These are phyloP conservation scores for Psettodes erumei DNA, from an alignment of 2,113 vertebrate genomes.

Conservation along the genomic window DNA sequence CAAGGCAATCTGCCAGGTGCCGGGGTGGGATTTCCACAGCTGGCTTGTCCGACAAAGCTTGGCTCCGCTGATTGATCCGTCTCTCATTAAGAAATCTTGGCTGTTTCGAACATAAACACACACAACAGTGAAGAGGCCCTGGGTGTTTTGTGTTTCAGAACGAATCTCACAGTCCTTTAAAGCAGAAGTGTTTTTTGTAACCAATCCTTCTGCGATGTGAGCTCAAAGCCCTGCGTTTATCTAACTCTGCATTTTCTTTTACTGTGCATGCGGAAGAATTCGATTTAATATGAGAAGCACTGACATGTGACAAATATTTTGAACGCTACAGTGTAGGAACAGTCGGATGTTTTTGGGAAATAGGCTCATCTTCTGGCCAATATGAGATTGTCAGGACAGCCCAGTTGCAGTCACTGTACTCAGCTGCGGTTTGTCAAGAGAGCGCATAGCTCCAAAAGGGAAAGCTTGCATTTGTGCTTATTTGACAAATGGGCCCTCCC, in stretches of 20 bases:
- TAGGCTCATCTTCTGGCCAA: no score
- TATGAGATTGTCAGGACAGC: background rate
- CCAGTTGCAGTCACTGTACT: background rate
- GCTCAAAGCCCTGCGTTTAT: background rate
- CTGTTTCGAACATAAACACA: background rate
- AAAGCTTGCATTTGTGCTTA: no score
- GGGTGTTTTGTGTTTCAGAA: slow-evolving; percentile 11
- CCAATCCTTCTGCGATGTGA: background rate
- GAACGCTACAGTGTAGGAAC: background rate
- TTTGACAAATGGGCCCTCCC: background rate
- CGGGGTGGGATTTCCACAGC: slow-evolving; percentile 34
- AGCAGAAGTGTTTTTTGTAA: slow-evolving; percentile 4
- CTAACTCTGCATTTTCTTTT: background rate
- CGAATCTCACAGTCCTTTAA: background rate
- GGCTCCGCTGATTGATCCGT: slow-evolving; percentile 59
- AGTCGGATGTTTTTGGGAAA: no score
- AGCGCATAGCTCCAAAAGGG: no score
- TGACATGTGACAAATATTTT: background rate
- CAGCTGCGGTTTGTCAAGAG: no score
- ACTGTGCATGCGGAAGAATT: background rate
- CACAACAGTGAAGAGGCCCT: background rate
- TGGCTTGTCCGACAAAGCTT: slow-evolving; percentile 61
- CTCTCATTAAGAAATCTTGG: slow-evolving; percentile 43
- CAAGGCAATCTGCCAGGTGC: slow-evolving; percentile 34
- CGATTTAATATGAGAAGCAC: background rate